Conservation (phyloP, 1,140 invertebrate species). For the Phortica variegata region DNA sequence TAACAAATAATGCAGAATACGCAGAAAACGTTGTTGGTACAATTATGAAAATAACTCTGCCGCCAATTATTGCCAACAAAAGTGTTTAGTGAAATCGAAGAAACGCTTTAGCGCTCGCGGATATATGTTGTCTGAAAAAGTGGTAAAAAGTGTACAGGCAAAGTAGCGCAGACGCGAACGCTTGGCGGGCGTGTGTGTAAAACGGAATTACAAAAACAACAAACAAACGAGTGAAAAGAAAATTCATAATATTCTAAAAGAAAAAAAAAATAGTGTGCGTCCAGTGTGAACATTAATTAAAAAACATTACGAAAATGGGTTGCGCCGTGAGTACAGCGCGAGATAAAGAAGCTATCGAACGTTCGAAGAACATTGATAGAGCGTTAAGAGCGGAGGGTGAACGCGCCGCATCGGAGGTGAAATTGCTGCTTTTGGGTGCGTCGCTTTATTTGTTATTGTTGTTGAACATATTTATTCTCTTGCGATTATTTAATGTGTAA, state of each 20-base stretch:
- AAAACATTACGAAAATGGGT: slow-evolving; percentile 66
- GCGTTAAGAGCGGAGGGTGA: slow-evolving; percentile 81
- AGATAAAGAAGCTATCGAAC: slow-evolving; percentile 78
- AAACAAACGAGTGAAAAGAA: slow-evolving; percentile 36
- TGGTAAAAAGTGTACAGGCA: slow-evolving; percentile 47
- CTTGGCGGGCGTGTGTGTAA: slow-evolving; percentile 15
- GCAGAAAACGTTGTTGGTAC: slow-evolving; percentile 14
- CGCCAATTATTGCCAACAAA: slow-evolving; percentile 13
- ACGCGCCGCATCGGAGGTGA: slow-evolving; percentile 82
- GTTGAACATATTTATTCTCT: too few species aligned
- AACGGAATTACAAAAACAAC: slow-evolving; percentile 21
- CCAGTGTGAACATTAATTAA: slow-evolving; percentile 9
- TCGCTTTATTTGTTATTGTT: slow-evolving; percentile 24
- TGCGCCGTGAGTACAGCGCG: slow-evolving; percentile 76
- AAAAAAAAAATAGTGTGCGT: slow-evolving; percentile 16
- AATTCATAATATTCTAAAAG: slow-evolving; percentile 24
- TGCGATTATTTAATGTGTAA: too few species aligned
- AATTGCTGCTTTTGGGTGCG: slow-evolving; percentile 81
- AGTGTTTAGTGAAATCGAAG: slow-evolving; percentile 14
- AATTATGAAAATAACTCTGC: slow-evolving; percentile 16
- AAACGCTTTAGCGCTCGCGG: slow-evolving; percentile 13
- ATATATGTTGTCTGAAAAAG: slow-evolving; percentile 23
- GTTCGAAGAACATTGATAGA: slow-evolving; percentile 88
- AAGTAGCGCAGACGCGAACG: slow-evolving; percentile 48
- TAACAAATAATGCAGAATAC: too few species aligned